Base-by-base conservation (phyloP, 2,888 invertebrate species). In the Sphaeridia pumilis region DNA sequence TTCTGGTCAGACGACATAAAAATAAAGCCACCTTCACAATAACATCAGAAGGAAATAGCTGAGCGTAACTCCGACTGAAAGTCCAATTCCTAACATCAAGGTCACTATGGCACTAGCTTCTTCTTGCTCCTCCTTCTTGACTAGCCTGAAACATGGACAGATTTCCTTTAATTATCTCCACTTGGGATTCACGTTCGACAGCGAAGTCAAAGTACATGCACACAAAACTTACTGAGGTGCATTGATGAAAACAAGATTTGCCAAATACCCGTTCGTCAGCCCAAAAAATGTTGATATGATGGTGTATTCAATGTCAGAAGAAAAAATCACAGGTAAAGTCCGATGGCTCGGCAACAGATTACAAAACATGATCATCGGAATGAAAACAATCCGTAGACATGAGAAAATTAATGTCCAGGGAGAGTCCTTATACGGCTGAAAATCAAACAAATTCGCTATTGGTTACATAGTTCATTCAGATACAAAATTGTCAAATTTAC, bases 181-280 rank as follows among this genome's bases (percentile, higher is more conserved):
- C n/a, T n/a, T n/a, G n/a, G n/a, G n/a, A n/a, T n/a, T n/a, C n/a
- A n/a, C n/a, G n/a, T n/a, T n/a, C n/a, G n/a, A n/a, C n/a, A n/a
- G n/a, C n/a, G n/a, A n/a, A n/a, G n/a, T n/a, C n/a, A n/a, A n/a
- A n/a, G n/a, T n/a, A n/a, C n/a, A n/a, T n/a, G n/a, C n/a, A n/a
- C n/a, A n/a, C n/a, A n/a, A n/a, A n/a, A 75, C 78, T 76, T 74
- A 92, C 90, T 80, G 83, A 7, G 93, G 89, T 25, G 85, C 84
- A 69, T 84, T 81, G 60, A 92, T 83, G 72, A 93, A 83, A 43
- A 82, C 75, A 52, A 90, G 79, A 66, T 92, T 92, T 35, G 88
- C 84, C 28, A 93, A 72, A 70, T 93, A 93, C 10, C 95, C 95
- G 69, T 94, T 94, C 56, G 83, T 80, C 59, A 92, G 71, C 0